Percentiles rank a stretch among this genome's conserved stretches.
These are phyloP conservation scores for Propithecus perrieri DNA, from an alignment of 2,797 vertebrate species.

Conservation along the genomic window DNA sequence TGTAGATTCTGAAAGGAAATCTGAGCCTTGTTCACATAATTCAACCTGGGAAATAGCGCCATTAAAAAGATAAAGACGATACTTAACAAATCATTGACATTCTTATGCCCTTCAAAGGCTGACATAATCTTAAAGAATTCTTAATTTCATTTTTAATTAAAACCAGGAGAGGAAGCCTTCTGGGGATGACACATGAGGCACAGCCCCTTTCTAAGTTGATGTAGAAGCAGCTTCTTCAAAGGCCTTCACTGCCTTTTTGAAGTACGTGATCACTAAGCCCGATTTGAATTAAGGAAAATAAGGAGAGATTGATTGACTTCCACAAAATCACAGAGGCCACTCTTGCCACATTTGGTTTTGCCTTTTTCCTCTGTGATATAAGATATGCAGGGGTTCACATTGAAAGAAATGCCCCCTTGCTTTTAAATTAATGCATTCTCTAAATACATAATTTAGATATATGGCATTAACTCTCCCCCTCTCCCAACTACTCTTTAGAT, in stretches of 20 bases:
- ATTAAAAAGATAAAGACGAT: slow-evolving; percentile 38
- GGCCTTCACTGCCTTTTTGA: background rate
- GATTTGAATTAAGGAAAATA: slow-evolving; percentile 42
- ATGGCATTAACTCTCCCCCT: background rate
- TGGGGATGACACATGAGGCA: background rate
- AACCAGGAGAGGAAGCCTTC: background rate
- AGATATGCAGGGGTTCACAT: background rate
- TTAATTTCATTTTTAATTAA: slow-evolving; percentile 71
- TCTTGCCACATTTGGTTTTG: background rate
- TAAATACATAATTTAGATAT: background rate
- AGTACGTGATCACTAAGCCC: background rate
- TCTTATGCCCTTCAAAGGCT: slow-evolving; percentile 42
- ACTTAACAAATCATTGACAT: slow-evolving; percentile 47
- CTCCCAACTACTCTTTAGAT: background rate
- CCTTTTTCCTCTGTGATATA: background rate
- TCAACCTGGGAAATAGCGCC: slow-evolving; percentile 4
- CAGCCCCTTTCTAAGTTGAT: background rate
- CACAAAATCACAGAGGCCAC: background rate
- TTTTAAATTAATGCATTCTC: background rate
- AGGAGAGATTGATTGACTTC: background rate
- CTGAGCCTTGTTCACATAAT: background rate
- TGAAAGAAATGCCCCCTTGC: background rate
- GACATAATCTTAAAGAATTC: slow-evolving; percentile 44
- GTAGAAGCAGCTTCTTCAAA: slow-evolving; percentile 12
- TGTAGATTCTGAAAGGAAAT: background rate